Percentiles rank a stretch among this genome's conserved stretches.
phyloP scores from a whole-genome alignment of 92 coral and sea anemone genomes.

The Nematostella vectensis region DNA sequence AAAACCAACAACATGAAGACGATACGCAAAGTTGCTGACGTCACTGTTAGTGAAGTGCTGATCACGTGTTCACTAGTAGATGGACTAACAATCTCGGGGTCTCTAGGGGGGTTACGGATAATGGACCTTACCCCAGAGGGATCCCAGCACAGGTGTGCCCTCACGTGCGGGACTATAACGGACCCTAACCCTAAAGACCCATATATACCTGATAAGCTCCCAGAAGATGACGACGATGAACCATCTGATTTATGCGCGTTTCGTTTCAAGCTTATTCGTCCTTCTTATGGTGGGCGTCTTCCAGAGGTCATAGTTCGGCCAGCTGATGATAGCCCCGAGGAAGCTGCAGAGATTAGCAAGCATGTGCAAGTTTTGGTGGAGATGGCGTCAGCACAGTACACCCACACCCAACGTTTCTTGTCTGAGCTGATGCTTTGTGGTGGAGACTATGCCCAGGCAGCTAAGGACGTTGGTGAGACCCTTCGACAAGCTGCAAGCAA shows the following conservation, averaged over 20 bases:
- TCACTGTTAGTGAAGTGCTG: constrained; percentile 65
- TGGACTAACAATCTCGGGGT: constrained; percentile 73
- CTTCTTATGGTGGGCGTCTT: constrained; percentile 43
- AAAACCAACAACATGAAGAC: constrained; percentile 36
- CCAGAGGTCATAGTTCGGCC: constrained; percentile 34
- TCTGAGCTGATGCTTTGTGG: constrained; percentile 82
- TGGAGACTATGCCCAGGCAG: constrained; percentile 88
- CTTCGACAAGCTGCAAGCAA: constrained; percentile 87
- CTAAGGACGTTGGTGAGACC: constrained; percentile 81
- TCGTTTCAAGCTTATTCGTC: constrained; percentile 68
- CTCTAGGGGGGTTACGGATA: constrained; percentile 87
- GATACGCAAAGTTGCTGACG: constrained; percentile 90
- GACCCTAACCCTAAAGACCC: constrained; percentile 29
- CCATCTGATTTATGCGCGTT: constrained; percentile 71
- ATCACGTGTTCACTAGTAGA: constrained; percentile 72
- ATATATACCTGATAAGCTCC: constrained; percentile 35
- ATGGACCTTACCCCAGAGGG: constrained; percentile 97
- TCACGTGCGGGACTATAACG: constrained; percentile 64
- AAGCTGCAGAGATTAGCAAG: constrained; percentile 47
- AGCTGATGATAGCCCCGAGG: constrained; percentile 22
- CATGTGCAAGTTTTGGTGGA: constrained; percentile 69
- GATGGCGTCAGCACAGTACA: constrained; percentile 92
- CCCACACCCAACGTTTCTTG: constrained; percentile 82
- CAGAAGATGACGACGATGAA: constrained; percentile 56
- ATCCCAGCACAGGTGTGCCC: constrained; percentile 62